A percentile compares a stretch with the other conserved stretches of the same genome.
phyloP scores from a whole-genome alignment of 92 coral and sea anemone species.

The Paragorgia papillata region DNA sequence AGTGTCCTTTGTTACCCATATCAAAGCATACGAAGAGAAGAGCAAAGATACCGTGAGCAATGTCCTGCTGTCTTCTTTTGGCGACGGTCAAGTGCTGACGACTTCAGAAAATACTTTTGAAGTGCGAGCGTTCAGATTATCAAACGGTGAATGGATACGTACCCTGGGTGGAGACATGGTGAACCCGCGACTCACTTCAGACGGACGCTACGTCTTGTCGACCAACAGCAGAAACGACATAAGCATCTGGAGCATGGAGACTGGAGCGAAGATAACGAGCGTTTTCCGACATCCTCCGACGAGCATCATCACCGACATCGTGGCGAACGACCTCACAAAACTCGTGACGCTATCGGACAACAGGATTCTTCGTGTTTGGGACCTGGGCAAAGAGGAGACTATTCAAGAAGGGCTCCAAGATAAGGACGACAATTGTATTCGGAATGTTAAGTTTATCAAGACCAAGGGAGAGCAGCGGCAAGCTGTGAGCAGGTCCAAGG shows the following conservation, averaged over 20 bases:
- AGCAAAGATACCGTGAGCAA: slow-evolving; percentile 72
- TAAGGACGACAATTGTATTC: slow-evolving; percentile 53
- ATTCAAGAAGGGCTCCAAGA: slow-evolving; percentile 80
- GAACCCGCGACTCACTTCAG: slow-evolving; percentile 78
- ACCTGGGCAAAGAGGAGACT: slow-evolving; percentile 76
- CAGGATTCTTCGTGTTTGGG: slow-evolving; percentile 93
- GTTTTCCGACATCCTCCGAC: slow-evolving; percentile 93
- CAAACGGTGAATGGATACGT: slow-evolving; percentile 82
- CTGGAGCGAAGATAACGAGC: slow-evolving; percentile 85
- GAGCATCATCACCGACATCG: slow-evolving; percentile 71
- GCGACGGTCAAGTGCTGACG: slow-evolving; percentile 86
- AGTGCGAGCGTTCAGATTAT: slow-evolving; percentile 82
- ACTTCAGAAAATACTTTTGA: slow-evolving; percentile 70
- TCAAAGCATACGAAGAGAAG: slow-evolving; percentile 76
- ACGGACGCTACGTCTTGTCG: slow-evolving; percentile 91
- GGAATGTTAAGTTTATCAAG: slow-evolving; percentile 60
- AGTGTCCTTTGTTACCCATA: slow-evolving; percentile 58
- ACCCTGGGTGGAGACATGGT: slow-evolving; percentile 90
- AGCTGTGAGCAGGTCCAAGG: slow-evolving; percentile 87
- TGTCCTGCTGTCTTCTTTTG: slow-evolving; percentile 76
- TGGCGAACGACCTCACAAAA: slow-evolving; percentile 74
- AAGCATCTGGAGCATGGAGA: slow-evolving; percentile 94
- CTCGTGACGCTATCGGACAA: slow-evolving; percentile 90
- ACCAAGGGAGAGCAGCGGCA: slow-evolving; percentile 84
- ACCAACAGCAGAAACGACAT: slow-evolving; percentile 90